Conservation (phyloP, 1,140 invertebrate genomes). For the Mesaphorura yosii region DNA sequence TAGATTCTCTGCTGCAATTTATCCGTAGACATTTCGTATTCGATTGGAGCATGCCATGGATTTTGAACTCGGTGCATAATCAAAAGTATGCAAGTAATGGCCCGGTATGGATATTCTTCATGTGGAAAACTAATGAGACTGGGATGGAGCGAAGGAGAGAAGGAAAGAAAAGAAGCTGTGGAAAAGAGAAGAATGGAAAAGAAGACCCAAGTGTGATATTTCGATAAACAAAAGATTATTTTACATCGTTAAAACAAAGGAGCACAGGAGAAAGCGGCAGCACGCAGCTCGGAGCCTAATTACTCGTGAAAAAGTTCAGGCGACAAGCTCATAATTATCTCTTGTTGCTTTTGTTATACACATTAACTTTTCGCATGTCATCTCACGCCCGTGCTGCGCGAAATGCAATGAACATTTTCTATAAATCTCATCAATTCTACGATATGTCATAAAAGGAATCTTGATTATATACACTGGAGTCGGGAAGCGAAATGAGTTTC, state of each 20-base stretch:
- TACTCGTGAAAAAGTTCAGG: slow-evolving; percentile 31
- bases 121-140: slow-evolving; percentile 14
- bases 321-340: slow-evolving; percentile 26
- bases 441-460: slow-evolving; percentile 13
- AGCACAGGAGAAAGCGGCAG: slow-evolving; percentile 17
- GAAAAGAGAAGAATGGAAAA: slow-evolving; percentile 10
- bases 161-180: slow-evolving; percentile 7
- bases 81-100: too few relatives aligned
- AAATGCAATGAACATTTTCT: neutral
- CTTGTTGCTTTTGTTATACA: slow-evolving; percentile 10
- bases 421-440: slow-evolving; percentile 14
- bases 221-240: slow-evolving; percentile 31
- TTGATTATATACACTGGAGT: slow-evolving; percentile 5
- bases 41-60: too few relatives aligned
- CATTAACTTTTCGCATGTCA: slow-evolving; percentile 21
- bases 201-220: slow-evolving; percentile 24
- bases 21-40: too few relatives aligned
- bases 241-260: slow-evolving; percentile 28
- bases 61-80: too few relatives aligned
- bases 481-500: neutral
- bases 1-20: too few relatives aligned
- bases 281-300: too few relatives aligned
- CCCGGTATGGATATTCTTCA: too few relatives aligned
- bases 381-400: neutral
- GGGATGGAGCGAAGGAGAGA: slow-evolving; percentile 11